phyloP scores from a whole-genome alignment of 2,113 vertebrate genomes.

The Ptilonorhynchus violaceus region DNA sequence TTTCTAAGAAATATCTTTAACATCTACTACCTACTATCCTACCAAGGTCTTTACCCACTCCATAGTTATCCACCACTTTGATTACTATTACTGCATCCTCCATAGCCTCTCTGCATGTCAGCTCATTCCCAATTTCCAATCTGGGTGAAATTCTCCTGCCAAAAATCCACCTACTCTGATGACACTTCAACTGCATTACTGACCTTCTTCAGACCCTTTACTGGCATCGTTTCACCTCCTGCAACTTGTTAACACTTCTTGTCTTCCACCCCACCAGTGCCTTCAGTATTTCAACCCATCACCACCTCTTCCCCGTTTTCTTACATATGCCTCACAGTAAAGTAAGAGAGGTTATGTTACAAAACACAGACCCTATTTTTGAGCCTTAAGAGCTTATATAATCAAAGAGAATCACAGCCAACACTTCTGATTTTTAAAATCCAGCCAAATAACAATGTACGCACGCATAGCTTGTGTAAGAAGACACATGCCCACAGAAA shows the following conservation, averaged over 20 bases:
- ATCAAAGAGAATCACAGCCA: background rate
- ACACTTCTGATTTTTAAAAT: background rate
- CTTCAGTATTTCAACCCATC: background rate
- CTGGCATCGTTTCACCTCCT: background rate
- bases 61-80: background rate
- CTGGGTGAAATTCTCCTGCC: background rate
- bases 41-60: background rate
- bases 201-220: background rate
- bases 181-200: background rate
- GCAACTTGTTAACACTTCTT: background rate
- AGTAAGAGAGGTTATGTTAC: background rate
- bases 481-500: background rate
- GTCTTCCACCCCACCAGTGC: background rate
- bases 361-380: background rate
- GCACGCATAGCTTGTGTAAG: background rate
- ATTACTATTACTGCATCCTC: background rate
- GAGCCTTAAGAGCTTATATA: background rate
- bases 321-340: background rate
- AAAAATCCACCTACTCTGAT: background rate
- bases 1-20: background rate
- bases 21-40: background rate
- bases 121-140: background rate
- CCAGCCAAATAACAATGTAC: background rate
- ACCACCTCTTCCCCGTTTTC: background rate
- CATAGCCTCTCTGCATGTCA: background rate